Evolutionary conservation across 2,797 vertebrate species (phyloP).

Genomic region (Natrix natrix): DNA sequence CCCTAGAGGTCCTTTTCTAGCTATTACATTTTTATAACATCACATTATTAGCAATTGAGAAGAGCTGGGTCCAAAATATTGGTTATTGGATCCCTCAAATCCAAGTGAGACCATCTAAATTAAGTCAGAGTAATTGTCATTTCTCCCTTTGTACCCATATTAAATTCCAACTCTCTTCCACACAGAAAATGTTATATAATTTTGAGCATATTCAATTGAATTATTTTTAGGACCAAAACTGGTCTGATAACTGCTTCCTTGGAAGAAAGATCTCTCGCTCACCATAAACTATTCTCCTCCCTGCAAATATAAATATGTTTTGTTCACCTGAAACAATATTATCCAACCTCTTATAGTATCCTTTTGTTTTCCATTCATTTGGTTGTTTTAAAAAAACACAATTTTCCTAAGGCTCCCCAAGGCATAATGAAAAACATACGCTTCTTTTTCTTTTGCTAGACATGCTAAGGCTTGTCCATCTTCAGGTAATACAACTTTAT

Average conservation of each 20-base stretch:
- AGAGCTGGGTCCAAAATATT: not conserved
- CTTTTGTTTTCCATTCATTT: not conserved
- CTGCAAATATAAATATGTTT: not conserved
- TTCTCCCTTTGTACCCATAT: not conserved
- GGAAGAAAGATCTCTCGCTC: not conserved
- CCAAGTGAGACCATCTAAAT: not conserved
- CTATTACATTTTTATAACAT: not conserved
- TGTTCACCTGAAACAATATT: not conserved
- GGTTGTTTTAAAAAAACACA: not conserved
- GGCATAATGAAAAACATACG: not conserved
- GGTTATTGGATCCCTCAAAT: not conserved
- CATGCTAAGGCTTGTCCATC: not conserved
- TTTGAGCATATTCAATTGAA: not conserved
- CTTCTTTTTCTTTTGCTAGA: not conserved
- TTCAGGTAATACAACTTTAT: not conserved
- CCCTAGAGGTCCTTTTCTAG: not conserved
- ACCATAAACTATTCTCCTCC: not conserved
- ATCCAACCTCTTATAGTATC: too few relatives aligned
- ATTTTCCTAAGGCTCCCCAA: not conserved
- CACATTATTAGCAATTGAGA: not conserved
- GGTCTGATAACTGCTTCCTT: not conserved
- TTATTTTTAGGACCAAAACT: not conserved
- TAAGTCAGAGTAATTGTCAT: not conserved
- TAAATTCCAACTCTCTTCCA: not conserved
- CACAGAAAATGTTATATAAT: not conserved